Percentiles rank a stretch among this genome's conserved stretches.
Evolutionary conservation across 2,888 invertebrate species (phyloP).

Genomic region (Diplolepis rosae): DNA sequence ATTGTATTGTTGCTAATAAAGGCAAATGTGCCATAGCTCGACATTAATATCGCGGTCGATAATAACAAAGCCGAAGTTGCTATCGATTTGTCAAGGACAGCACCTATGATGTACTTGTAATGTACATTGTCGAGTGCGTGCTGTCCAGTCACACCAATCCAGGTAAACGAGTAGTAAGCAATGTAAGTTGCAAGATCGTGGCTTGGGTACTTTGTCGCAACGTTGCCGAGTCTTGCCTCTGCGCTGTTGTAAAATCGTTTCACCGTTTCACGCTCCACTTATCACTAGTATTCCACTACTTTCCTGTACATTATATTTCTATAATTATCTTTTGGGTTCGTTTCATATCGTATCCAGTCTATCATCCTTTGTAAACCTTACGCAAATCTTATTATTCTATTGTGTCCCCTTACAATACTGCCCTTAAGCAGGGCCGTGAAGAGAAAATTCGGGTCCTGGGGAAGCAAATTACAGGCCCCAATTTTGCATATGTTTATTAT

Average conservation of each 20-base stretch:
- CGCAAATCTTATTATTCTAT: background rate
- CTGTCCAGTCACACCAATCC: constrained; percentile 36
- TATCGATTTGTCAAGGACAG: constrained; percentile 48
- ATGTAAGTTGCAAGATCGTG: constrained; percentile 48
- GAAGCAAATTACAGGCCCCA: too few relatives aligned
- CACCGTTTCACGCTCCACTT: constrained; percentile 67
- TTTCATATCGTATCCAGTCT: constrained; percentile 16
- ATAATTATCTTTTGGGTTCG: constrained; percentile 33
- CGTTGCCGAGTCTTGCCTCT: constrained; percentile 58
- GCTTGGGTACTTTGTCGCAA: constrained; percentile 53
- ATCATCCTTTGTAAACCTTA: constrained; percentile 23
- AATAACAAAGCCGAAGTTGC: constrained; percentile 15
- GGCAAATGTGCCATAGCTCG: background rate
- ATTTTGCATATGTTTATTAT: too few relatives aligned
- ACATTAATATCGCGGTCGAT: background rate
- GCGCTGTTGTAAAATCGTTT: constrained; percentile 60
- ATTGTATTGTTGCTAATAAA: background rate
- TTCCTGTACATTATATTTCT: constrained; percentile 44
- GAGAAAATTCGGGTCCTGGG: too few relatives aligned
- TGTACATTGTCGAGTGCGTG: constrained; percentile 43
- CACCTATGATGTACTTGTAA: constrained; percentile 21
- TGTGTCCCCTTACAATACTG: background rate
- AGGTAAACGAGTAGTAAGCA: constrained; percentile 44
- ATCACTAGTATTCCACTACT: constrained; percentile 53
- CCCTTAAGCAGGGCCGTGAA: background rate